A percentile compares a stretch with the other conserved stretches of the same genome.
These are phyloP conservation scores for Liopterus haemorrhoidalis DNA, from an alignment of 2,888 invertebrate species.

Conservation along the genomic window DNA sequence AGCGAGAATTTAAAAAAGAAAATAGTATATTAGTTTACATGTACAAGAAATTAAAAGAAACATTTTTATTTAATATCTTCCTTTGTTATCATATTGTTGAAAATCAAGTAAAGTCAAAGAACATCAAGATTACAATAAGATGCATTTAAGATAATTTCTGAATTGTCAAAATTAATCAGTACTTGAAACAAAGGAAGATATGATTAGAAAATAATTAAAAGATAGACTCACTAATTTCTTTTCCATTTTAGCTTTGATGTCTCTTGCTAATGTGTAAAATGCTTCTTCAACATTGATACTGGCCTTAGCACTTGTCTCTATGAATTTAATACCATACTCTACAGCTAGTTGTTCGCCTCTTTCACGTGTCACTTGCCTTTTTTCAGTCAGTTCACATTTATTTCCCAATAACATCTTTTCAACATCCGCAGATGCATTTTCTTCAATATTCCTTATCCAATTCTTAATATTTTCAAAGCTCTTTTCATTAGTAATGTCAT, in stretches of 20 bases:
- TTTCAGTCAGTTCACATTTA: conserved; percentile 96
- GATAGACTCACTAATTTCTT: conserved; percentile 83
- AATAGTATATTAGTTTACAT: conserved; percentile 34
- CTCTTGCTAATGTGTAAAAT: conserved; percentile 93
- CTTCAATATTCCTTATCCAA: conserved; percentile 98
- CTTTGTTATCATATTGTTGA: too few relatives aligned
- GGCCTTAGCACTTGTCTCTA: conserved; percentile 98
- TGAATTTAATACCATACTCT: conserved; percentile 97
- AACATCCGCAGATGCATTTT: conserved; percentile 97
- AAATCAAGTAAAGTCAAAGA: too few relatives aligned
- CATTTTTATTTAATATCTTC: too few relatives aligned
- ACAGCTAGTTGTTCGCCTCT: conserved; percentile 94
- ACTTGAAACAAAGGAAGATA: conserved; percentile 36
- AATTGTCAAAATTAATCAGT: conserved; percentile 34
- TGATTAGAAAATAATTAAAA: too few relatives aligned
- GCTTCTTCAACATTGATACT: conserved; percentile 97
- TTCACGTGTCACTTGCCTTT: conserved; percentile 92
- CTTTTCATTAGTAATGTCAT: conserved; percentile 98
- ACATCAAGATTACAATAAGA: too few relatives aligned
- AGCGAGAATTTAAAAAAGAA: conserved; percentile 39
- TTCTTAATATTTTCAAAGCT: conserved; percentile 99
- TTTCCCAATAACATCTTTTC: conserved; percentile 99
- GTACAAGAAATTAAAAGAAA: too few relatives aligned
- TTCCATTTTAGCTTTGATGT: conserved; percentile 97
- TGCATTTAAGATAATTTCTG: conserved; percentile 25